Evolutionary conservation across 1,140 invertebrate genomes (phyloP), one percentile per base, ranked within the genome.

Genomic region (Hylyphantes graminicola): DNA sequence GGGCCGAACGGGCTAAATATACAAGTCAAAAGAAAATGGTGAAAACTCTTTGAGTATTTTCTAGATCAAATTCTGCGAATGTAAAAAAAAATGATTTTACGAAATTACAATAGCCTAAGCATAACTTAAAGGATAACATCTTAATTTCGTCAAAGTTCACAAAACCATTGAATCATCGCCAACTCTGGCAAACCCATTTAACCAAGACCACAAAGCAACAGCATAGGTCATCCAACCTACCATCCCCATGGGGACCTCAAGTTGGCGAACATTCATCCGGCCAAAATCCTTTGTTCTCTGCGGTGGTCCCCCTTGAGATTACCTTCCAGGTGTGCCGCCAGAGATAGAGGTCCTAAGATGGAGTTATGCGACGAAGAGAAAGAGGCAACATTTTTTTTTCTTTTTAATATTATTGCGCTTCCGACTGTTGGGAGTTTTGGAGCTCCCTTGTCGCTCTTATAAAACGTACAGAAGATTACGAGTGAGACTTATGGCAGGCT

Each of bases 301-400:
- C 59, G 6, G 54, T 74, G 54, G 17, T 15, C 53, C 1, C 35
- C 13, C 35, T 17, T 8, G 57, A 76, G 74, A 76, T 76, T 51
- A 76, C 57, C 59, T 76, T 35, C 74, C 59, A 76, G 74, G 63
- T 64, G 74, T 48, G 74, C 57, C 74, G 21, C 17, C 35, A 64
- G 53, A 76, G 74, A 76, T 76, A 76, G 74, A 64, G 72, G 19
- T 21, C 17, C 72, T 76, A 76, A 76, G 74, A 76, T 63, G 74
- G 59, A 76, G 59, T 76, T 76, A 76, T 76, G 74, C 50, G 74
- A 76, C 57, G 59, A 50, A 19, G n/a, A 53, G 59, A 74, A 53
- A 64, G 59, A 64, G 48, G 50, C 11, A 11, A 51, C 74, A 63
- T 64, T 54, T 35, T 76, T 12, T 17, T 76, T 76, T 12, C 15